A percentile compares a stretch with the other conserved stretches of the same genome.
Evolutionary conservation across 64 coral and sea anemone genomes (phyloP).

Genomic region (Dendrophyllia cribrosa): DNA sequence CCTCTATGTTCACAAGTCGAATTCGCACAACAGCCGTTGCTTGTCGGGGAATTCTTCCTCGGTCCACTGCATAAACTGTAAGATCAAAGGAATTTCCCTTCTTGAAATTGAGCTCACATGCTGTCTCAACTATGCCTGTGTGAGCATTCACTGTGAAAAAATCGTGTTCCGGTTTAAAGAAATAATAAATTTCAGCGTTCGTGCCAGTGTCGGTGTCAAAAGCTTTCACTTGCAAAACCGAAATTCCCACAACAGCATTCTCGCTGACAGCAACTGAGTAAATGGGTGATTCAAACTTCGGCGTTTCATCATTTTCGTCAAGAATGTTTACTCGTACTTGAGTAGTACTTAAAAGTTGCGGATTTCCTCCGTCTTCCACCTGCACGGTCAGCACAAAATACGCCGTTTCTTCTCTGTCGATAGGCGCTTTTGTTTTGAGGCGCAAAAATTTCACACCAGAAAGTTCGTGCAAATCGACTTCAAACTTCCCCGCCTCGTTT

Average conservation of each 20-base stretch:
- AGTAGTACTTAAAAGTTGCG: constrained; percentile 45
- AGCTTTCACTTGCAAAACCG: constrained; percentile 85
- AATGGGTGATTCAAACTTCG: constrained; percentile 63
- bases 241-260: constrained; percentile 69
- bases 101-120: constrained; percentile 73
- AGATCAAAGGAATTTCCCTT: constrained; percentile 79
- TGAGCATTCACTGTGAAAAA: constrained; percentile 89
- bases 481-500: constrained; percentile 87
- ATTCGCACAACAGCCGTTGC: constrained; percentile 77
- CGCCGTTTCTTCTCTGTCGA: constrained; percentile 84
- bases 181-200: constrained; percentile 94
- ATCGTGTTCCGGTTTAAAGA: constrained; percentile 72
- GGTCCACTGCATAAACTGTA: constrained; percentile 82
- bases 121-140: constrained; percentile 85
- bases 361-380: constrained; percentile 82
- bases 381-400: constrained; percentile 90
- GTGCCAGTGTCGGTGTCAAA: constrained; percentile 74
- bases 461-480: constrained; percentile 71
- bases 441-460: constrained; percentile 89
- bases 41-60: constrained; percentile 50
- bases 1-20: constrained; percentile 54
- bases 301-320: constrained; percentile 92
- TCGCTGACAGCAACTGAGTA: constrained; percentile 79
- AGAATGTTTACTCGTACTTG: constrained; percentile 91
- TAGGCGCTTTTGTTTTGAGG: constrained; percentile 77